These are phyloP conservation scores for Spisula subtruncata DNA, from an alignment of 2,888 invertebrate genomes.

Conservation along the genomic window DNA sequence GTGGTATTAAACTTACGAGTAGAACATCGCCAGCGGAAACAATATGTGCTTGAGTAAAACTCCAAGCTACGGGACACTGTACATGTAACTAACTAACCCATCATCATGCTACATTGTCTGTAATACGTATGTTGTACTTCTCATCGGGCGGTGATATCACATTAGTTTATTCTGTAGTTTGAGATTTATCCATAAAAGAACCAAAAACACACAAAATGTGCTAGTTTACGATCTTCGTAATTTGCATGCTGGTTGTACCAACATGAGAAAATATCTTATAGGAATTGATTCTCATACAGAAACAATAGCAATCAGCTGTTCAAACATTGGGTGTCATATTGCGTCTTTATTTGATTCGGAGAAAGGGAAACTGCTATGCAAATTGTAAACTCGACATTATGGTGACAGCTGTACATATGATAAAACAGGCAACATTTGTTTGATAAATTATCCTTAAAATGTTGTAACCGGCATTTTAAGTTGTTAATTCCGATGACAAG, in stretches of 20 bases:
- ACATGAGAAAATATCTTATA: not conserved
- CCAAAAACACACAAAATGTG: not conserved
- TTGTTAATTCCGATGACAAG: too few species aligned
- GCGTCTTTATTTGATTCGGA: not conserved
- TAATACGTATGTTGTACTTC: too few species aligned
- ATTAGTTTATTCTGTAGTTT: too few species aligned
- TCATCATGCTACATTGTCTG: too few species aligned
- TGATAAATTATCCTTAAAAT: not conserved
- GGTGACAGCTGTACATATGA: slow-evolving; percentile 14
- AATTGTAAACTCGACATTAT: not conserved
- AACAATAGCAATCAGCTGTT: not conserved
- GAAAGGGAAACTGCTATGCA: not conserved
- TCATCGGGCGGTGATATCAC: too few species aligned
- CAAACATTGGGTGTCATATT: not conserved
- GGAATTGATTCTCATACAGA: not conserved
- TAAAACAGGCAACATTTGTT: not conserved
- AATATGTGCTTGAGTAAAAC: too few species aligned
- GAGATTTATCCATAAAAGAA: too few species aligned
- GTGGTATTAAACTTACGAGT: too few species aligned
- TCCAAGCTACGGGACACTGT: too few species aligned
- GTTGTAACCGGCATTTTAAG: too few species aligned
- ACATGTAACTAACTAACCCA: too few species aligned
- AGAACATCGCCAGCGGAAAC: too few species aligned
- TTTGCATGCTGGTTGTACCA: not conserved
- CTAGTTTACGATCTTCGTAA: not conserved